phyloP scores from a whole-genome alignment of 2,888 invertebrate species.

The Hirtodrosophila confusa region DNA sequence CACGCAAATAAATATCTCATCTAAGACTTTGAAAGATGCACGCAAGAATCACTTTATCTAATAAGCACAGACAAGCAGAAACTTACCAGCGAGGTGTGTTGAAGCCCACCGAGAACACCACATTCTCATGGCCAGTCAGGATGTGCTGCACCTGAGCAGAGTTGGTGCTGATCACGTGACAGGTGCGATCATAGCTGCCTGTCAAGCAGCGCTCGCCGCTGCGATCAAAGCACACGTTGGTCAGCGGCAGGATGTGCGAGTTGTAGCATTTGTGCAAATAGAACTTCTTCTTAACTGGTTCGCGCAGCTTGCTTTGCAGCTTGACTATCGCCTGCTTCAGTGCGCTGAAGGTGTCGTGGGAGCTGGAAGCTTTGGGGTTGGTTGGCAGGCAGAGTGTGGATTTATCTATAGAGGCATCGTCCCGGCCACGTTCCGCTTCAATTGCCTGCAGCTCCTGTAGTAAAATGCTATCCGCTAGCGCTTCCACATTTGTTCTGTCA shows the following conservation, averaged over 20 bases:
- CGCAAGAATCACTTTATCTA: no score
- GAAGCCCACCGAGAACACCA: slow-evolving; percentile 91
- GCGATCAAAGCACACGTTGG: slow-evolving; percentile 90
- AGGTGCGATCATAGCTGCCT: slow-evolving; percentile 93
- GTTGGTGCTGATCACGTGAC: slow-evolving; percentile 91
- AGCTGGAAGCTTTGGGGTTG: slow-evolving; percentile 41
- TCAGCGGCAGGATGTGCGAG: slow-evolving; percentile 89
- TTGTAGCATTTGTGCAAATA: slow-evolving; percentile 87
- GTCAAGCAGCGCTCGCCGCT: slow-evolving; percentile 90
- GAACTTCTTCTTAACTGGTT: slow-evolving; percentile 87
- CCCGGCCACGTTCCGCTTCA: slow-evolving; percentile 21
- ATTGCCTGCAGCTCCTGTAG: slow-evolving; percentile 47
- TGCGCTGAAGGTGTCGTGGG: slow-evolving; percentile 83
- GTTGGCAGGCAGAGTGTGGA: slow-evolving; percentile 16
- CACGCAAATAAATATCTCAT: no score
- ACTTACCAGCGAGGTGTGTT: slow-evolving; percentile 90
- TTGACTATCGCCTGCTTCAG: slow-evolving; percentile 87
- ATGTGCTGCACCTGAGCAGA: slow-evolving; percentile 88
- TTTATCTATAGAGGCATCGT: neutral
- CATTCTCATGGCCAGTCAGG: slow-evolving; percentile 91
- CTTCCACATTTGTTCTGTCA: slow-evolving; percentile 57
- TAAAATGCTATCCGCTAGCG: slow-evolving; percentile 63
- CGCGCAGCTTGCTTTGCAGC: slow-evolving; percentile 87
- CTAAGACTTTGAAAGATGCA: no score
- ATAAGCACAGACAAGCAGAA: no score